Conservation (phyloP, 2,113 vertebrate genomes). For the Redunca redunca region DNA sequence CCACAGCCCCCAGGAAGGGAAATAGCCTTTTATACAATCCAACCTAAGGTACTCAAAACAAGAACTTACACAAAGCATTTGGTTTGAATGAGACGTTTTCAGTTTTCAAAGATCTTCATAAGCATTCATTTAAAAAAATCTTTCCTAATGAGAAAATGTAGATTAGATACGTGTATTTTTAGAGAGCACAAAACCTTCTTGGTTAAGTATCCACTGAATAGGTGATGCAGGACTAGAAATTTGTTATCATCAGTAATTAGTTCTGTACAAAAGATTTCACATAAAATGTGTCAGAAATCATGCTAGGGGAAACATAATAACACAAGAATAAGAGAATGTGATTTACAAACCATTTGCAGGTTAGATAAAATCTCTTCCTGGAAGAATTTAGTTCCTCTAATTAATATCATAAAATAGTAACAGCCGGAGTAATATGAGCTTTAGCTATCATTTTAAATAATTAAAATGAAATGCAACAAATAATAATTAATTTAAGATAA, state of each 20-base stretch:
- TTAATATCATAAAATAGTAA: background rate
- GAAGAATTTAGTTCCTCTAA: background rate
- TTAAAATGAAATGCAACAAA: background rate
- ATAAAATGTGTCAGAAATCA: background rate
- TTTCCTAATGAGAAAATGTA: background rate
- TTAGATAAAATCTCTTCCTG: background rate
- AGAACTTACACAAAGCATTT: background rate
- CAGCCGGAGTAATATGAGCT: background rate
- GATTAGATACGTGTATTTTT: background rate
- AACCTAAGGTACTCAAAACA: background rate
- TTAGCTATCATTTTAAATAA: background rate
- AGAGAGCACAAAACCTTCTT: background rate
- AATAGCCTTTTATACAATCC: background rate
- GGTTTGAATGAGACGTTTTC: background rate
- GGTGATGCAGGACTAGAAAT: background rate
- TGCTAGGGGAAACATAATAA: background rate
- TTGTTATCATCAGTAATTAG: background rate
- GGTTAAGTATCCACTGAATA: background rate
- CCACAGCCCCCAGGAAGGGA: background rate
- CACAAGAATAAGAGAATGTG: background rate
- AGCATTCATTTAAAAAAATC: background rate
- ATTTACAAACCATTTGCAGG: background rate
- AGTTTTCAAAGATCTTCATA: background rate
- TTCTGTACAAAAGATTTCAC: background rate
- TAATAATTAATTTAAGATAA: background rate